Conservation (phyloP, 1,140 invertebrate species). For the Dinothrombium tinctorium region DNA sequence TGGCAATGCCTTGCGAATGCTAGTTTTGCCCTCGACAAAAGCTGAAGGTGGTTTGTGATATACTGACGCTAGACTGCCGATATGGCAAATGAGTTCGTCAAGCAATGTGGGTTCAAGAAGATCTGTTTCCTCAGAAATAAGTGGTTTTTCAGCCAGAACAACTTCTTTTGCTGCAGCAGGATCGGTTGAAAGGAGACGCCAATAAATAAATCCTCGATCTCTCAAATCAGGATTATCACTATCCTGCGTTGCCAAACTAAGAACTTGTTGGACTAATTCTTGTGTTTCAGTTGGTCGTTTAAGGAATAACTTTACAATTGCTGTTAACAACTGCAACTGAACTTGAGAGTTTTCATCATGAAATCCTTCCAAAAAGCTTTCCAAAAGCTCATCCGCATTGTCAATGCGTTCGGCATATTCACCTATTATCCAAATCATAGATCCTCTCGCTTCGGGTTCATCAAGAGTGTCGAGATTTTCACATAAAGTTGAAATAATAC, state of each 20-base stretch:
- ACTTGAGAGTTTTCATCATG: conserved; percentile 99
- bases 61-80: conserved; percentile 90
- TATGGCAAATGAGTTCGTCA: conserved; percentile 97
- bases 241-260: conserved; percentile 82
- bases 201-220: conserved; percentile 98
- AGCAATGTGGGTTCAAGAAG: conserved; percentile 86
- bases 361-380: conserved; percentile 98
- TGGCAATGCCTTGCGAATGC: conserved; percentile 20
- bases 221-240: conserved; percentile 98
- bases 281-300: conserved; percentile 95
- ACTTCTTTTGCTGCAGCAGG: conserved; percentile 95
- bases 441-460: conserved; percentile 93
- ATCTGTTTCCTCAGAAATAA: conserved; percentile 98
- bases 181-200: conserved; percentile 92
- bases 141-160: conserved; percentile 94
- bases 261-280: conserved; percentile 78
- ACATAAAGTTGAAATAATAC: conserved; percentile 95
- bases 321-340: conserved; percentile 83
- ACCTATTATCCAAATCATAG: conserved; percentile 99
- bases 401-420: conserved; percentile 98
- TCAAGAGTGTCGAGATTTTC: conserved; percentile 97
- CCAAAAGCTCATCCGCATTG: conserved; percentile 92
- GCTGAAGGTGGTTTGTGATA: conserved; percentile 98
- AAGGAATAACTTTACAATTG: conserved; percentile 94
- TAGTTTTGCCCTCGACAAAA: conserved; percentile 65